phyloP scores from a whole-genome alignment of 1,140 invertebrate genomes.

The Lineus longissimus region DNA sequence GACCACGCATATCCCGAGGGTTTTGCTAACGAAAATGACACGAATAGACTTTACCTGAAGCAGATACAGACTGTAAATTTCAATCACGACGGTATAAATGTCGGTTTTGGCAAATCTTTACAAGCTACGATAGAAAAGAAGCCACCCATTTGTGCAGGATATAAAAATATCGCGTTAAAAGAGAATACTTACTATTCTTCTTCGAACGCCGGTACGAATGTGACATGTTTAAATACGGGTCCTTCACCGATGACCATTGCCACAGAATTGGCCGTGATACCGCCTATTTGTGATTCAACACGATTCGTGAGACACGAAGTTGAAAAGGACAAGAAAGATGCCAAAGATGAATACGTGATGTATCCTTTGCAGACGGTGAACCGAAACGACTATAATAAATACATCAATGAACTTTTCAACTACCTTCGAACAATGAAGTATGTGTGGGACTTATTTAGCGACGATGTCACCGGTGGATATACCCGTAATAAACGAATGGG shows the following conservation, averaged over 20 bases:
- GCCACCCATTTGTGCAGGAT: neutral
- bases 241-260: slow-evolving; percentile 2
- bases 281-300: neutral
- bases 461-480: slow-evolving; percentile 1
- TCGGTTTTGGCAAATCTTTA: neutral
- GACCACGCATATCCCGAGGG: neutral
- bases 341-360: neutral
- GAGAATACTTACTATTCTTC: slow-evolving; percentile 8
- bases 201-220: slow-evolving; percentile 2
- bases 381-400: slow-evolving; percentile 4
- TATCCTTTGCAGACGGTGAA: slow-evolving; percentile 2
- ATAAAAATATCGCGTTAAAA: slow-evolving; percentile 1
- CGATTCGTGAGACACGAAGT: slow-evolving; percentile 6
- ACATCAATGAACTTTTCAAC: slow-evolving; percentile 2
- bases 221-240: neutral
- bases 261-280: neutral
- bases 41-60: neutral
- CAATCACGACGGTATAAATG: slow-evolving; percentile 3
- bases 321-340: slow-evolving; percentile 5
- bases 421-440: slow-evolving; percentile 4
- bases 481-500: neutral
- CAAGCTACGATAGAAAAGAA: slow-evolving; percentile 5
- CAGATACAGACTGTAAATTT: neutral
- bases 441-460: neutral
- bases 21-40: slow-evolving; percentile 7